Conservation (phyloP, 2,888 invertebrate species). For the Perizoma affinitatum region DNA sequence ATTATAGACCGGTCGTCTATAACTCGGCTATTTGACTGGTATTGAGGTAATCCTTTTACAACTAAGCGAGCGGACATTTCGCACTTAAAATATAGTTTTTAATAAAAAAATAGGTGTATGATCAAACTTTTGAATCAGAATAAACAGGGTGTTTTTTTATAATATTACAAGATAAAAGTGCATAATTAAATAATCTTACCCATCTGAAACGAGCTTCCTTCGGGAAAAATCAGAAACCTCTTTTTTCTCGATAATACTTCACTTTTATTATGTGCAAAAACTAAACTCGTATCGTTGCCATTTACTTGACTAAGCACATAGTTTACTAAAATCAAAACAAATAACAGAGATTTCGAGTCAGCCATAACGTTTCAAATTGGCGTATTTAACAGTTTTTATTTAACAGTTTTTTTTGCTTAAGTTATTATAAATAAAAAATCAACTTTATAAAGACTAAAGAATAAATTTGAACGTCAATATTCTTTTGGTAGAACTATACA, state of each 20-base stretch:
- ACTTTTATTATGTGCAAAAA: slow-evolving; percentile 39
- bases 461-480: too few species aligned
- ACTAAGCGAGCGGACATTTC: neutral
- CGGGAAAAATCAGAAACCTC: slow-evolving; percentile 84
- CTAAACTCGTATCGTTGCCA: slow-evolving; percentile 37
- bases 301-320: slow-evolving; percentile 26
- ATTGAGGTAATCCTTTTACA: slow-evolving; percentile 10
- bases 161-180: too few species aligned
- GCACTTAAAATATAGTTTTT: too few species aligned
- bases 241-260: slow-evolving; percentile 78
- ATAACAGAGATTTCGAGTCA: slow-evolving; percentile 1
- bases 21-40: slow-evolving; percentile 9
- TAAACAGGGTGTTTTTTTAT: too few species aligned
- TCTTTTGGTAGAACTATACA: slow-evolving; percentile 8
- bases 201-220: slow-evolving; percentile 85
- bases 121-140: too few species aligned
- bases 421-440: too few species aligned
- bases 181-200: slow-evolving; percentile 61
- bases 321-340: slow-evolving; percentile 22
- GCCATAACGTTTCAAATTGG: slow-evolving; percentile 6
- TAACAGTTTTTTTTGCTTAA: too few species aligned
- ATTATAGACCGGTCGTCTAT: neutral
- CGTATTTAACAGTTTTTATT: too few species aligned
- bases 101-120: too few species aligned
- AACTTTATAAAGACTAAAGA: too few species aligned